These are phyloP conservation scores for Sphaeramia orbicularis DNA, from an alignment of 2,797 vertebrate genomes.

Conservation along the genomic window DNA sequence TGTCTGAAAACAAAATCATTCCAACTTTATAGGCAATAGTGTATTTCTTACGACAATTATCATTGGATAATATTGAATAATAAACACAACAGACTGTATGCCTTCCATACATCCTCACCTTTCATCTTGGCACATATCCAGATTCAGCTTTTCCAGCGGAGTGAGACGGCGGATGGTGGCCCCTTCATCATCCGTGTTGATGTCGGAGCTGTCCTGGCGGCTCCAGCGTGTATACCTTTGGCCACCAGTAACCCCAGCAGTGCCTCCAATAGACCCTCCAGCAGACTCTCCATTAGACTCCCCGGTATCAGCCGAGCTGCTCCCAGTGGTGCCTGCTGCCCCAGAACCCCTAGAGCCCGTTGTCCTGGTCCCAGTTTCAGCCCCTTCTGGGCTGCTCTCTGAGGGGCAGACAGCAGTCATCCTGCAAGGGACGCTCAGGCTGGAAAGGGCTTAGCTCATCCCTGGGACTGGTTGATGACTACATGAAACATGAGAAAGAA, in stretches of 20 bases:
- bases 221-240: constrained; percentile 85
- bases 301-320: constrained; percentile 46
- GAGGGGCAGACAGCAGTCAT: constrained; percentile 92
- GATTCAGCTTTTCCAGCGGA: constrained; percentile 92
- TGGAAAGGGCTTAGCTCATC: constrained; percentile 70
- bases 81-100: neutral
- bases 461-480: constrained; percentile 39
- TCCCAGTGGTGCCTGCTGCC: constrained; percentile 39
- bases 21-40: no score
- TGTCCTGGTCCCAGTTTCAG: constrained; percentile 56
- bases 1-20: no score
- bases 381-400: constrained; percentile 80
- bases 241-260: constrained; percentile 62
- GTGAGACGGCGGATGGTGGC: constrained; percentile 85
- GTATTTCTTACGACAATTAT: no score
- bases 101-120: constrained; percentile 46
- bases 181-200: constrained; percentile 87
- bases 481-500: constrained; percentile 17
- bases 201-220: constrained; percentile 88
- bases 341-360: constrained; percentile 53
- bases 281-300: constrained; percentile 64
- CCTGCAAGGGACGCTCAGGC: constrained; percentile 75
- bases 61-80: no score
- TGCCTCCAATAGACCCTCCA: constrained; percentile 55
- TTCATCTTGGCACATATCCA: constrained; percentile 96